Conservation (phyloP, 2,888 invertebrate species). For the Megastigmus dorsalis region DNA sequence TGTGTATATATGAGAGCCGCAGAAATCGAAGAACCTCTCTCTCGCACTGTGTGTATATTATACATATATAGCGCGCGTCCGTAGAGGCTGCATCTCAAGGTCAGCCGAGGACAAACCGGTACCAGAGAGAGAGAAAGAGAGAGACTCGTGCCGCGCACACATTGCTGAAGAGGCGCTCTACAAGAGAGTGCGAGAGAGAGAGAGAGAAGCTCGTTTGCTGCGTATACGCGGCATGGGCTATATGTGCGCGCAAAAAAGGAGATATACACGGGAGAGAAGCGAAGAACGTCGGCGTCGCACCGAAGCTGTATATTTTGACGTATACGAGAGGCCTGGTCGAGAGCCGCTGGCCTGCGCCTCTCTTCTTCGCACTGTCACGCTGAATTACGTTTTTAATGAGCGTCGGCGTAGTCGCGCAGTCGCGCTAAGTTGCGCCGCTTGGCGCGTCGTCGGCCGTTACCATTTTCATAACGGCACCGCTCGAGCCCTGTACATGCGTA, state of each 20-base stretch:
- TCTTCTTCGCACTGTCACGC: constrained; percentile 24
- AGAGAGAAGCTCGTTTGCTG: too few species aligned
- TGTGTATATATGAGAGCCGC: too few species aligned
- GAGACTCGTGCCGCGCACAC: too few species aligned
- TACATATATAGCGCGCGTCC: background rate
- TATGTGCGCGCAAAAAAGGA: background rate
- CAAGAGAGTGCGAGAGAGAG: too few species aligned
- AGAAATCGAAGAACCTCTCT: constrained; percentile 21
- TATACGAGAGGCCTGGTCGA: too few species aligned
- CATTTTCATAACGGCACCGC: constrained; percentile 23
- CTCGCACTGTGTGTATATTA: background rate
- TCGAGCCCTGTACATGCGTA: background rate
- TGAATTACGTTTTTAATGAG: constrained; percentile 21
- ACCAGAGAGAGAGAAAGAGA: too few species aligned
- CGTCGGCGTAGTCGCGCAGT: constrained; percentile 7
- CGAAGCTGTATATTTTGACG: background rate
- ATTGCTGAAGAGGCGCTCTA: too few species aligned
- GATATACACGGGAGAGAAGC: too few species aligned
- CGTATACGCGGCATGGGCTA: too few species aligned
- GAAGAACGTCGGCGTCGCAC: background rate
- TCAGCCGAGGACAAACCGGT: constrained; percentile 32
- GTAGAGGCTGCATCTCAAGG: constrained; percentile 12
- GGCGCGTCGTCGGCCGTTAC: constrained; percentile 9
- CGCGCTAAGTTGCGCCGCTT: constrained; percentile 23
- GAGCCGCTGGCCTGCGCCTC: too few species aligned